These are phyloP conservation scores for Rousettus madagascariensis DNA, from an alignment of 2,797 vertebrate species.

Conservation along the genomic window DNA sequence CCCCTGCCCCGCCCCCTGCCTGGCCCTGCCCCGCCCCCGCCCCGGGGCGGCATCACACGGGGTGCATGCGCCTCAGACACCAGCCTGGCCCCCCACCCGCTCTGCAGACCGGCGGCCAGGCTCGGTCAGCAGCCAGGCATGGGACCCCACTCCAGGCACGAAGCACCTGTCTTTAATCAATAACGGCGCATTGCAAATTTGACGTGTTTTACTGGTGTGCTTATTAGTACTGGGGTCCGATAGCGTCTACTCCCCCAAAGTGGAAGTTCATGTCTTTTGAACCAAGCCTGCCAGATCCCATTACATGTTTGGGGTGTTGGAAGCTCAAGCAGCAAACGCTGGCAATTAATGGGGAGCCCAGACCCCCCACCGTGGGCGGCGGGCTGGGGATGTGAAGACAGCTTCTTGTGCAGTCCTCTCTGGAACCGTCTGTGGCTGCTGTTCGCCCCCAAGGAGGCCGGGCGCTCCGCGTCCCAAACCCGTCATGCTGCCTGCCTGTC, in stretches of 20 bases:
- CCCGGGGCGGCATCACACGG: conserved; percentile 68
- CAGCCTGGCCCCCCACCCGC: neutral
- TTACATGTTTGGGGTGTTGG: neutral
- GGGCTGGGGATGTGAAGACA: neutral
- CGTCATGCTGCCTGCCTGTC: neutral
- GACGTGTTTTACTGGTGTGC: conserved; percentile 76
- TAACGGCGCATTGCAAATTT: conserved; percentile 57
- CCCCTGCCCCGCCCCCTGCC: too few relatives aligned
- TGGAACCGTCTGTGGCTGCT: neutral
- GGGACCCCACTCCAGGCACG: neutral
- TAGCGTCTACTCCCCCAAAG: conserved; percentile 50
- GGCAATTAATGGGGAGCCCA: neutral
- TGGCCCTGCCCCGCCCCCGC: conserved; percentile 10
- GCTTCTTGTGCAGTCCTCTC: neutral
- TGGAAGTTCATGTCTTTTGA: conserved; percentile 33
- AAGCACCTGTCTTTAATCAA: too few relatives aligned
- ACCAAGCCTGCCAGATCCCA: conserved; percentile 57
- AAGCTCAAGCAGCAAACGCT: neutral
- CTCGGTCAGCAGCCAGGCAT: conserved; percentile 66
- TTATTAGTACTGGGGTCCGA: conserved; percentile 65
- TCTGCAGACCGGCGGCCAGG: conserved; percentile 68
- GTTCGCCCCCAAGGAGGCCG: neutral
- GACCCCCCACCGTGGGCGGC: neutral
- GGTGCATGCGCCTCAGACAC: conserved; percentile 62
- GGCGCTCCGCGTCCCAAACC: neutral